A percentile compares a stretch with the other conserved stretches of the same genome.
Conservation (phyloP, 2,797 vertebrate genomes). For the Iguana delicatissima region DNA sequence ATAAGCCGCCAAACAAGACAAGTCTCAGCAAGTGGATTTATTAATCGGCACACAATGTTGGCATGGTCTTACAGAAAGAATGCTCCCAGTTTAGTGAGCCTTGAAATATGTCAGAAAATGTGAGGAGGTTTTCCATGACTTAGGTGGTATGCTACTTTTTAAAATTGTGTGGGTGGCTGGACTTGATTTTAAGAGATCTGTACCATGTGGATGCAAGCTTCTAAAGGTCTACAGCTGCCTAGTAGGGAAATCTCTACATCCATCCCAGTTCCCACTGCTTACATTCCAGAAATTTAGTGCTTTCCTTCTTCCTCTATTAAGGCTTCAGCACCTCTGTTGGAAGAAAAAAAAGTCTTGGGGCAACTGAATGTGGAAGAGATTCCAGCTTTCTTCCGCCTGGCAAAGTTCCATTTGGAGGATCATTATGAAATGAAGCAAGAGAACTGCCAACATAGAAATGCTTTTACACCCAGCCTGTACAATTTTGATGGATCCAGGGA, state of each 20-base stretch:
- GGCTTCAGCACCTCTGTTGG: background rate
- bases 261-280: background rate
- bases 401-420: too few species aligned
- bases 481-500: too few species aligned
- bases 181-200: background rate
- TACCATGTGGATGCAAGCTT: background rate
- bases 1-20: slow-evolving; percentile 17
- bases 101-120: background rate
- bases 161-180: background rate
- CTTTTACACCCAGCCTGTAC: too few species aligned
- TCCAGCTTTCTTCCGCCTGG: background rate
- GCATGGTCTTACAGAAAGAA: background rate
- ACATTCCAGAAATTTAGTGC: background rate
- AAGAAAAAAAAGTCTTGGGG: background rate
- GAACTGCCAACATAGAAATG: too few species aligned
- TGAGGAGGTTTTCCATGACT: background rate
- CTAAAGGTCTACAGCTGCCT: background rate
- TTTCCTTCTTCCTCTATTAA: background rate
- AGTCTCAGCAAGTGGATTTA: slow-evolving; percentile 25
- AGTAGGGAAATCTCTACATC: background rate
- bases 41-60: slow-evolving; percentile 3
- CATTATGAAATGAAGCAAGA: too few species aligned
- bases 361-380: background rate
- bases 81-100: background rate
- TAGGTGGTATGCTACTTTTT: background rate